Conservation (phyloP, 2,113 vertebrate species). For the Microtus richardsoni region DNA sequence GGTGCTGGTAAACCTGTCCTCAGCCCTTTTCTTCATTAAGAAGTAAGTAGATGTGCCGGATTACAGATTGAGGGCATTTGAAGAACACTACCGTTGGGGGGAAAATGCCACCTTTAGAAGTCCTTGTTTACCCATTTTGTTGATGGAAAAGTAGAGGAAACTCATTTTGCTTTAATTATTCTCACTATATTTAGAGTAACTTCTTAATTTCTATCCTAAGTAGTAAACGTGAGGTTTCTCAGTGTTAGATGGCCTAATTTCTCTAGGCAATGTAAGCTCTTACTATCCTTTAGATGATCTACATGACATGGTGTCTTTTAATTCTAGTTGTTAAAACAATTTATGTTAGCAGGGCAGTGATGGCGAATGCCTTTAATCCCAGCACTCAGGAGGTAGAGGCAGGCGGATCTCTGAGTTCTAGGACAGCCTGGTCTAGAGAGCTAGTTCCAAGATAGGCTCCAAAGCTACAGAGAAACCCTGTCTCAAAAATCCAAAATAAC, state of each 20-base stretch:
- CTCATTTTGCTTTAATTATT: background rate
- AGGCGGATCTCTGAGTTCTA: too few species aligned
- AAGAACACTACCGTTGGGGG: background rate
- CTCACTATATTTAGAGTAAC: background rate
- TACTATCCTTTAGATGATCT: background rate
- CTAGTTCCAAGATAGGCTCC: too few species aligned
- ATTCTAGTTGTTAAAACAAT: background rate
- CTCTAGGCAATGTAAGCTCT: conserved; percentile 45
- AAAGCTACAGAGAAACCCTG: too few species aligned
- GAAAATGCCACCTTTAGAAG: background rate
- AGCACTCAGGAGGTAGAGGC: too few species aligned
- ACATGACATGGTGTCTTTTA: conserved; percentile 14
- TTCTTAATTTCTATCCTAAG: conserved; percentile 3
- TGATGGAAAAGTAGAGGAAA: conserved; percentile 58
- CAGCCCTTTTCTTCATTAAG: background rate
- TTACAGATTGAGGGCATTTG: background rate
- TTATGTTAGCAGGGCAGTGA: too few species aligned
- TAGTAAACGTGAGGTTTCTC: conserved; percentile 7
- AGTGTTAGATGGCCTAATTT: conserved; percentile 9
- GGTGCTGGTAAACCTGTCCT: conserved; percentile 41
- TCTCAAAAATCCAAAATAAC: too few species aligned
- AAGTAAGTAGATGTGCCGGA: background rate
- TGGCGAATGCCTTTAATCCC: too few species aligned
- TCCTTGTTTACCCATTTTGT: conserved; percentile 52
- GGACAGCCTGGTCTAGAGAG: too few species aligned